phyloP scores from a whole-genome alignment of 1,140 invertebrate species.

The Dreissena rostriformis region DNA sequence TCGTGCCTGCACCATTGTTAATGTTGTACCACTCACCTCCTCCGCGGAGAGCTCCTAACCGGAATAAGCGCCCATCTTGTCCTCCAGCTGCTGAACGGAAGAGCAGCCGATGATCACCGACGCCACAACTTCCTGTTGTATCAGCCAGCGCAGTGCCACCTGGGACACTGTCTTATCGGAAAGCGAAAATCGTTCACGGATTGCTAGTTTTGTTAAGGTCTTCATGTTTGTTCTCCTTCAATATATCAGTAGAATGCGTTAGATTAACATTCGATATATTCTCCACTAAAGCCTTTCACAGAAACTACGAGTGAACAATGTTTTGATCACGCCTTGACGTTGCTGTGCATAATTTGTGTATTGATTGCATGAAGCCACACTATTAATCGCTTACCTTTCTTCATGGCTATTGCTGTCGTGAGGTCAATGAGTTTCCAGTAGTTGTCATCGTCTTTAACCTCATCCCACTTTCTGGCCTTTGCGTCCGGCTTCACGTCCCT shows the following conservation, averaged over 20 bases:
- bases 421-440: slow-evolving; percentile 27
- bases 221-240: no score
- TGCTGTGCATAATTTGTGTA: no score
- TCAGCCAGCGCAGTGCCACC: slow-evolving; percentile 75
- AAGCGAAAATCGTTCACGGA: not conserved
- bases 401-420: not conserved
- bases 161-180: slow-evolving; percentile 70
- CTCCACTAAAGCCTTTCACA: no score
- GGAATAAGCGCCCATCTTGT: slow-evolving; percentile 72
- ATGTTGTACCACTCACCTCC: slow-evolving; percentile 58
- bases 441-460: not conserved
- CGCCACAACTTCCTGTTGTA: slow-evolving; percentile 74
- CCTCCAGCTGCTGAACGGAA: slow-evolving; percentile 75
- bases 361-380: no score
- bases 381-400: not conserved
- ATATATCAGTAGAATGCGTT: no score
- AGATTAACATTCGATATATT: no score
- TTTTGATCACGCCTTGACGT: no score
- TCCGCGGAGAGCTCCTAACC: slow-evolving; percentile 72
- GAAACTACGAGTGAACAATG: no score
- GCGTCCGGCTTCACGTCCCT: not conserved
- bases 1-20: not conserved
- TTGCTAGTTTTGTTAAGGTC: no score
- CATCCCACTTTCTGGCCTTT: not conserved
- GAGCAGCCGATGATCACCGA: slow-evolving; percentile 77